Conservation (phyloP, 2,113 vertebrate genomes). For the Willisornis vidua region DNA sequence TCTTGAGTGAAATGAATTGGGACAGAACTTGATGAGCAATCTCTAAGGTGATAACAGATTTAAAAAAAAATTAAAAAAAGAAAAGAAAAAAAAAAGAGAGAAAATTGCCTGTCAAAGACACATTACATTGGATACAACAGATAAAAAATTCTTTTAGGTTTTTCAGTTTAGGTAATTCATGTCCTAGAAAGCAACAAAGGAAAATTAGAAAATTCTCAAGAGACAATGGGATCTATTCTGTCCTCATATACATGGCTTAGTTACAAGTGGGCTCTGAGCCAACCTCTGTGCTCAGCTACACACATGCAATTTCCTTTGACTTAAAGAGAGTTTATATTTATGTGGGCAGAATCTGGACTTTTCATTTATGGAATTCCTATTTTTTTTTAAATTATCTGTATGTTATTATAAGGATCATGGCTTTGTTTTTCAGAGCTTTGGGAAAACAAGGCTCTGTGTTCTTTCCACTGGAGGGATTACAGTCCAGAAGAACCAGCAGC, state of each 20-base stretch:
- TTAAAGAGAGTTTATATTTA: background rate
- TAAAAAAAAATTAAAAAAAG: background rate
- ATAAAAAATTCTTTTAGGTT: background rate
- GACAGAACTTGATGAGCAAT: background rate
- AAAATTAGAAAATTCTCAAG: slow-evolving; percentile 29
- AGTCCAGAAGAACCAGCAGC: background rate
- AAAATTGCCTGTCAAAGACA: background rate
- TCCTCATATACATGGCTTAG: background rate
- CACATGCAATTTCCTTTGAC: slow-evolving; percentile 14
- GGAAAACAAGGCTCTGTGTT: background rate
- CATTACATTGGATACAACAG: background rate
- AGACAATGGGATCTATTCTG: slow-evolving; percentile 38
- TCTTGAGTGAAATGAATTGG: background rate
- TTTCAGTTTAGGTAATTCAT: background rate
- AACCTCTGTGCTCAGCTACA: slow-evolving; percentile 9
- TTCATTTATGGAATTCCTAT: background rate
- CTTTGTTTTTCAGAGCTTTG: background rate
- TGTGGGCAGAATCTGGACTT: background rate
- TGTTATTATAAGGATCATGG: background rate
- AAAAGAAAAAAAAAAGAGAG: background rate
- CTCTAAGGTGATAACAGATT: background rate
- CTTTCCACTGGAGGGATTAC: background rate
- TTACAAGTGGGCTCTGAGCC: slow-evolving; percentile 23
- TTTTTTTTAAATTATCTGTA: background rate
- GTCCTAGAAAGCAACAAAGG: slow-evolving; percentile 15